Conservation (phyloP, 2,113 vertebrate species). For the Pseudopodoces humilis region DNA sequence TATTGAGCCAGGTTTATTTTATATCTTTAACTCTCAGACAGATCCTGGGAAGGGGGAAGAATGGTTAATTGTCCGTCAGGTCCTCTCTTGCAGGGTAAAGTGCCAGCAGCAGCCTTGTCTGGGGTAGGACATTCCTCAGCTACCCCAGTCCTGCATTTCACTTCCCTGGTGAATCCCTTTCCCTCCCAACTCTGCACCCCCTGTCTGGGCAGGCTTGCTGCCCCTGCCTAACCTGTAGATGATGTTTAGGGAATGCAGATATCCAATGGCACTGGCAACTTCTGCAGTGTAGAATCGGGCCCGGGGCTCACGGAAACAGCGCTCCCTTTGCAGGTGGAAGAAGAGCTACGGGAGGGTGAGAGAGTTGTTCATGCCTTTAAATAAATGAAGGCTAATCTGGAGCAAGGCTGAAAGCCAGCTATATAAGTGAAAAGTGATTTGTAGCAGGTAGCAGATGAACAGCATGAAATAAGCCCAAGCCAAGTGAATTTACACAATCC, state of each 20-base stretch:
- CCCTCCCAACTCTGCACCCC: not conserved
- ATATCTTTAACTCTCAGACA: not conserved
- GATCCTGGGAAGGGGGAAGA: not conserved
- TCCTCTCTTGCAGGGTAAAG: not conserved
- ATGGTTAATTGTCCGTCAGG: not conserved
- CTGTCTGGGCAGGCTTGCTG: not conserved
- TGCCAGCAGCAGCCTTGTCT: not conserved
- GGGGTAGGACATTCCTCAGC: not conserved
- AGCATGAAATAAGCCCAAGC: not conserved
- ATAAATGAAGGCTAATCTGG: not conserved
- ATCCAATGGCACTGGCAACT: constrained; percentile 93
- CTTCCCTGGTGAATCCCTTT: too few species aligned
- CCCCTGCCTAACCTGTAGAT: constrained; percentile 86
- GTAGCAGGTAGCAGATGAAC: not conserved
- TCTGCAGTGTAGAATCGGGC: constrained; percentile 93
- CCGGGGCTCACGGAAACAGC: constrained; percentile 90
- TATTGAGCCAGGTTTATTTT: not conserved
- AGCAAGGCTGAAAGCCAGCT: not conserved
- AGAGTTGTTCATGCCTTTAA: not conserved
- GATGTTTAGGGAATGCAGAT: constrained; percentile 95
- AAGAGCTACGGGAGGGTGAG: constrained; percentile 79
- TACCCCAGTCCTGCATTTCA: not conserved
- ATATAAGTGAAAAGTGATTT: not conserved
- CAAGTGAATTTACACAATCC: not conserved
- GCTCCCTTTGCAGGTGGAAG: constrained; percentile 94